These are phyloP conservation scores for Excalfactoria chinensis DNA, from an alignment of 2,113 vertebrate species.

Conservation along the genomic window DNA sequence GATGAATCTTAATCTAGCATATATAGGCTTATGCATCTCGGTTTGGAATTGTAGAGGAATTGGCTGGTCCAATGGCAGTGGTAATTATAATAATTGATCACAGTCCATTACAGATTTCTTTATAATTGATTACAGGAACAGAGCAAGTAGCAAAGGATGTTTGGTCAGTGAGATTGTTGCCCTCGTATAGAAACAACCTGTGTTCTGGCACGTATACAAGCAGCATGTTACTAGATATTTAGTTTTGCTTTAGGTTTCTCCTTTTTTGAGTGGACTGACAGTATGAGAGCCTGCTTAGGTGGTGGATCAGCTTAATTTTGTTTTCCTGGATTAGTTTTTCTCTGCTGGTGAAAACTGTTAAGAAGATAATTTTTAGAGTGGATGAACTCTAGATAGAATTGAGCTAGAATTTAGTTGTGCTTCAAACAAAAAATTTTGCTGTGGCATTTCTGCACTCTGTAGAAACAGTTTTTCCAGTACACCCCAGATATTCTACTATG, in stretches of 20 bases:
- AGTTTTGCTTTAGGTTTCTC: neutral
- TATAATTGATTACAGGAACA: neutral
- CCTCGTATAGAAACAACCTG: neutral
- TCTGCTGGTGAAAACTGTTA: neutral
- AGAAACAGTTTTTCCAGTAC: neutral
- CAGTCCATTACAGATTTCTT: too few species aligned
- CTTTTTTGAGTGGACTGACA: neutral
- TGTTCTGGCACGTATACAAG: neutral
- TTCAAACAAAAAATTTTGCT: neutral
- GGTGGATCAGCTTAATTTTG: neutral
- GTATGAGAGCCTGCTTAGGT: neutral
- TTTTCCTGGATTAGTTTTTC: neutral
- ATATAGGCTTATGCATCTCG: neutral
- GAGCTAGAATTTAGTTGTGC: accelerated
- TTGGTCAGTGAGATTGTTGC: neutral
- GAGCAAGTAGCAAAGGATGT: neutral
- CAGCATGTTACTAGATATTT: neutral
- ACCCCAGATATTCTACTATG: neutral
- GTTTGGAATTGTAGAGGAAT: neutral
- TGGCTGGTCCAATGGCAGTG: too few species aligned
- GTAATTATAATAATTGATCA: too few species aligned
- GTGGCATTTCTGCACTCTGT: neutral
- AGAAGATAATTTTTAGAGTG: neutral
- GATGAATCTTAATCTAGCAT: neutral
- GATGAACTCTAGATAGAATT: neutral